Base-by-base conservation (phyloP, 2,888 invertebrate genomes). In the Pyrocoelia pectoralis region DNA sequence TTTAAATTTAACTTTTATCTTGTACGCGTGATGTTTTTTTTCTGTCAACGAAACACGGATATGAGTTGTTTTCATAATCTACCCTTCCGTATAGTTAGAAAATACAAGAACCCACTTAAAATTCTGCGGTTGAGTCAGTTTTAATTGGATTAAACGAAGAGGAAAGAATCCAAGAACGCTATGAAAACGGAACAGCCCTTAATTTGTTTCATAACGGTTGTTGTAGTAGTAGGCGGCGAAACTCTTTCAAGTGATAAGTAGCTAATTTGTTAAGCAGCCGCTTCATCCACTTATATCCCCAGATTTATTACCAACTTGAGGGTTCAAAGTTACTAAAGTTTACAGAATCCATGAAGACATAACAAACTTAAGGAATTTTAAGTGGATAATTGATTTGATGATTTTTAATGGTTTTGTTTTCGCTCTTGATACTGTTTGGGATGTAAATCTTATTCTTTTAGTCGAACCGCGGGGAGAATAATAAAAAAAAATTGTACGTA, bases 211-310 rank as follows among this genome's bases (percentile, higher is more conserved):
- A 65, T 65, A 66, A 61, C 68, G 68, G 68, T 65, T 68, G 65
- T 58, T 69, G 70, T 68, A 33, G 24, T 24, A 67, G 67, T 68
- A 69, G 72, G 68, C 70, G 69, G 70, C 70, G 68, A 76, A 52
- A 77, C 76, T 77, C 77, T 77, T 79, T 78, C 73, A 77, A 78
- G 78, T 78, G 79, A 77, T 79, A 78, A 79, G 79, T 73, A 76
- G 77, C 79, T 79, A 79, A 79, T 79, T 79, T 79, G 78, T 79
- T 79, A 77, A 78, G 77, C 77, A 78, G 76, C 73, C 77, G 76
- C 74, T 77, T 77, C 73, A 77, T 79, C 78, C 76, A 77, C 78
- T 78, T 78, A 77, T 75, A 76, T 73, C 75, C 74, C 69, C 73
- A 73, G 75, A 79, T 79, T 79, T 78, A 78, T 78, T 76, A 72